These are phyloP conservation scores for Perccottus glenii DNA, from an alignment of 2,113 vertebrate species.

Conservation along the genomic window DNA sequence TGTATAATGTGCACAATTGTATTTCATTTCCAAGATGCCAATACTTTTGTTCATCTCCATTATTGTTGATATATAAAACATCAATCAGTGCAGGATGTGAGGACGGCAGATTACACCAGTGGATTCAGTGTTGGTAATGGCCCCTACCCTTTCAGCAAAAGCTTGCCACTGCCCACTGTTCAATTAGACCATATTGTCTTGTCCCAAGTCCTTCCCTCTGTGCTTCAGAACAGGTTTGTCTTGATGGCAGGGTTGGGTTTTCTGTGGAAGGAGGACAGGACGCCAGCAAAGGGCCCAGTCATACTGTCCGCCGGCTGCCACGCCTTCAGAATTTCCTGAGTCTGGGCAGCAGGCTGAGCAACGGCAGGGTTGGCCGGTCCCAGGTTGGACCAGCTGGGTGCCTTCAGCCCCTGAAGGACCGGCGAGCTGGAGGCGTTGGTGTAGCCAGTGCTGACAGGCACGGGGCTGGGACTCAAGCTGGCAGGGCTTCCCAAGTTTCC, in stretches of 20 bases:
- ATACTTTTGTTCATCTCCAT: conserved; percentile 29
- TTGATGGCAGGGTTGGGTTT: conserved; percentile 88
- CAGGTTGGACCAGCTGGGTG: conserved; percentile 86
- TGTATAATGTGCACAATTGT: neutral
- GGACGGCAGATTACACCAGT: conserved; percentile 28
- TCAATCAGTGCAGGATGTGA: conserved; percentile 18
- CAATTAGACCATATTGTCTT: conserved; percentile 30
- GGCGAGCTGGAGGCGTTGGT: conserved; percentile 80
- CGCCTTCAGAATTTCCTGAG: conserved; percentile 90
- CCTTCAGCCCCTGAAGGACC: conserved; percentile 85
- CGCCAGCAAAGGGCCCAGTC: conserved; percentile 92
- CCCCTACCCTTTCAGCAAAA: conserved; percentile 35
- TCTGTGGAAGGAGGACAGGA: conserved; percentile 94
- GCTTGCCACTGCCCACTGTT: conserved; percentile 28
- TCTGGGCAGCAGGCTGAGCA: conserved; percentile 76
- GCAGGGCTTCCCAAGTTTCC: conserved; percentile 86
- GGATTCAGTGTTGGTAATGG: conserved; percentile 21
- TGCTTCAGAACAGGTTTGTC: conserved; percentile 92
- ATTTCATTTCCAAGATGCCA: neutral
- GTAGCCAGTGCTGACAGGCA: conserved; percentile 74
- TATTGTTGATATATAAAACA: conserved; percentile 23
- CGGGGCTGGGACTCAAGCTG: conserved; percentile 91
- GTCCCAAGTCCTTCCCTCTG: conserved; percentile 23
- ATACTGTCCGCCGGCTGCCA: conserved; percentile 92
- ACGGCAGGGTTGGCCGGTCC: conserved; percentile 79